Base-by-base conservation (phyloP, 2,113 vertebrate species). In the Pampusana beccarii region DNA sequence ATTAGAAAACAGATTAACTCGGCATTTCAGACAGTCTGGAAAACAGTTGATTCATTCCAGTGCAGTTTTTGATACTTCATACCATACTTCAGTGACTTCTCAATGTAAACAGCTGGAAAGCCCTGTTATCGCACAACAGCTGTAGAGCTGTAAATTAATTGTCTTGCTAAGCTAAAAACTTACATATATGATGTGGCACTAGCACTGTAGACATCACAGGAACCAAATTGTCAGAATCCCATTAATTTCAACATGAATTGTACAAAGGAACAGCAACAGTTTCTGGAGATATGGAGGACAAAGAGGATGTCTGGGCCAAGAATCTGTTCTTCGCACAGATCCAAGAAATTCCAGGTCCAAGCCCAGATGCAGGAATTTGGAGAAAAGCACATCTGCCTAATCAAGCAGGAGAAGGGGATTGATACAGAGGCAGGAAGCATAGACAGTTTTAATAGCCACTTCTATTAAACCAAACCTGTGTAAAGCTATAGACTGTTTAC, bases 21-120 rank as follows among this genome's bases (percentile, higher is more conserved):
- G 93, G 40, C 84, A 81, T 61, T 95, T 89, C 80, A 72, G 58
- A 11, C 78, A 58, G 79, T 89, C 77, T 89, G 73, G 60, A 87
- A 81, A 91, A 80, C 17, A 80, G 46, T 38, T 38, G 12, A 44
- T 62, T 83, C 46, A 31, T 60, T 67, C 10, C 7, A 5, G 18
- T 50, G 48, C 16, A 48, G 28, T 79, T 94, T 86, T 53, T 79
- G 65, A 72, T 50, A 44, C 44, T 46, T 46, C 5, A 15, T 15
- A 56, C 44, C 28, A 34, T 44, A 34, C 31, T 84, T 81, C 50
- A 64, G 69, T 42, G 61, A 18, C 18, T 91, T 48, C 36, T 92
- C 36, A 24, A 1, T 2, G 2, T 6, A 44, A 95, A 42, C 16
- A 72, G 38, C 61, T 84, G 73, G 50, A 89, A 82, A 89, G n/a